Base-by-base conservation (phyloP, 2,113 vertebrate genomes). In the Menura novaehollandiae region DNA sequence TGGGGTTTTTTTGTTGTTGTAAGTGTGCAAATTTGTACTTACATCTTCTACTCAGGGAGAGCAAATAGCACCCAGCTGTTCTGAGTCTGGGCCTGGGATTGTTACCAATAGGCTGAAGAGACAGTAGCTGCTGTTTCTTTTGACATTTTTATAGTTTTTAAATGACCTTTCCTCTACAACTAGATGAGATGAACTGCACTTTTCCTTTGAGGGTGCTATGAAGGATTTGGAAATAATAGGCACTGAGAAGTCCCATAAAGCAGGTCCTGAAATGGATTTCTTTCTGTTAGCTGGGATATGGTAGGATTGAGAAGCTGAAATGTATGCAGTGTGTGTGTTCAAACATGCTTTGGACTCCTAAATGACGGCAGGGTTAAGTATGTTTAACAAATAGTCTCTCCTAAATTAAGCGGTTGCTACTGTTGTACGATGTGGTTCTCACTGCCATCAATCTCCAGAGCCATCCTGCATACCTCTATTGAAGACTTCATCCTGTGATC, bases 381-480 rank as follows among this genome's bases (percentile, higher is more conserved):
- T 60, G 87, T 72, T n/a, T 84, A 95, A 96, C 95, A 96, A 95
- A 52, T 49, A 91, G 94, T 94, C 91, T 97, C 96, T 90, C 52
- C 95, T 94, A 94, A 96, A 79, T 89, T 56, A 95, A 95, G 60
- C 15, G 33, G 82, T 30, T 85, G 86, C 93, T 93, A 39, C 59
- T 9, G 73, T 22, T 46, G 66, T 18, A 18, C 21, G 60, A 63
- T 24, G 58, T 44, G 55, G 67, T 27, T 59, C 37, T 88, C 79
- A 52, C 59, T 83, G 93, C 91, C 85, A 71, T 99, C 98, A 99
- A 95, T 99, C 99, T 16, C 98, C 98, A 83, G 98, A 98, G 74
- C 98, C 98, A 3, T 99, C 96, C 12, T 97, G 97, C 90, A 97
- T 86, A 76, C 94, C 96, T 84, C 97, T 97, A 2, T 83, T 93